phyloP scores from a whole-genome alignment of 2,797 vertebrate genomes.

The Melanotaenia nigrans region DNA sequence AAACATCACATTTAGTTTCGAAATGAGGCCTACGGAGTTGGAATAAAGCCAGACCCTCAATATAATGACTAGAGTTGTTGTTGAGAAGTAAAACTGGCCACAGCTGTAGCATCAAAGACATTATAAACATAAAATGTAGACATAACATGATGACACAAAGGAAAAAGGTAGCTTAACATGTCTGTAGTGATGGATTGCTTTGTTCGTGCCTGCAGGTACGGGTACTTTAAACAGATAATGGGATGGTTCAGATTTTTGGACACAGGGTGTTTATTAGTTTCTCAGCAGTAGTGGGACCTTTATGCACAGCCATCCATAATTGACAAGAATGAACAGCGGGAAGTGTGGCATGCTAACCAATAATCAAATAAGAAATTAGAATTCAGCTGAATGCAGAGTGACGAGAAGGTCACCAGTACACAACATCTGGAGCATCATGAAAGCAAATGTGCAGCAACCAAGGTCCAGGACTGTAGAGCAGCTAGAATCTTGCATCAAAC shows the following conservation, averaged over 20 bases:
- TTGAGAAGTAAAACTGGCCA: constrained; percentile 14
- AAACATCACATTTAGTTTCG: not conserved
- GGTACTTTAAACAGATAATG: constrained; percentile 5
- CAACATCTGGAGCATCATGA: too few species aligned
- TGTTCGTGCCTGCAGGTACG: not conserved
- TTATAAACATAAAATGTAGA: constrained; percentile 35
- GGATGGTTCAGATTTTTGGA: not conserved
- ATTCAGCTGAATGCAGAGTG: not conserved
- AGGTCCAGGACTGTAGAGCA: too few species aligned
- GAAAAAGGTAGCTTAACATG: not conserved
- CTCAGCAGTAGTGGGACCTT: not conserved
- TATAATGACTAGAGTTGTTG: not conserved
- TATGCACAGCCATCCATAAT: not conserved
- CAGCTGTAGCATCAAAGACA: constrained; percentile 42
- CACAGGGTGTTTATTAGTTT: not conserved
- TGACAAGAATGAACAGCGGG: not conserved
- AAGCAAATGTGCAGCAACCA: too few species aligned
- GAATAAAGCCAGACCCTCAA: not conserved
- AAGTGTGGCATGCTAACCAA: not conserved
- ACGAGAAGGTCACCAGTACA: not conserved
- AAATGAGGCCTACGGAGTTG: constrained; percentile 19
- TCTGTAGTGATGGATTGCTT: constrained; percentile 15
- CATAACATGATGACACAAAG: constrained; percentile 31
- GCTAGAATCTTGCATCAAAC: too few species aligned
- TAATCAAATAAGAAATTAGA: not conserved